These are phyloP conservation scores for Antechinus stuartii DNA, from an alignment of 2,113 vertebrate species.

Conservation along the genomic window DNA sequence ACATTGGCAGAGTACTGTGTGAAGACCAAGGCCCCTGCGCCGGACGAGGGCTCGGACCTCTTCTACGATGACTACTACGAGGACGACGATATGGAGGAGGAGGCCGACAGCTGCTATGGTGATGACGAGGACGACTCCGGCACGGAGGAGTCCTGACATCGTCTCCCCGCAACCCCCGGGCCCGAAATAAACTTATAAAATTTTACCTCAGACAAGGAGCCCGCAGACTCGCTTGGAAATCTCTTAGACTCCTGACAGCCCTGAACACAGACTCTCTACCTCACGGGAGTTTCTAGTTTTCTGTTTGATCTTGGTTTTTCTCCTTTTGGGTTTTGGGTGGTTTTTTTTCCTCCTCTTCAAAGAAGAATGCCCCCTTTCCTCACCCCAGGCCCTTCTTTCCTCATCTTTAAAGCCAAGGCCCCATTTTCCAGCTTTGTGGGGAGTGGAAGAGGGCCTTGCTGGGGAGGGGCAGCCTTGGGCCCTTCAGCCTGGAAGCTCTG, in stretches of 20 bases:
- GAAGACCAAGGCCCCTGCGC: conserved; percentile 91
- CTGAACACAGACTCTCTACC: conserved; percentile 81
- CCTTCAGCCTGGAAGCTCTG: not conserved
- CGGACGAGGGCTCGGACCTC: conserved; percentile 94
- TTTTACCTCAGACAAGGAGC: conserved; percentile 83
- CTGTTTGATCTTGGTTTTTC: conserved; percentile 7
- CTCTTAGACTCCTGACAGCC: conserved; percentile 70
- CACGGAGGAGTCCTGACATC: conserved; percentile 93
- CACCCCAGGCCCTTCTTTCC: not conserved
- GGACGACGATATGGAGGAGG: conserved; percentile 91
- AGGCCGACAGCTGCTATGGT: conserved; percentile 91
- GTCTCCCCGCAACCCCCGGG: conserved; percentile 7
- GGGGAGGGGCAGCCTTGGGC: not conserved
- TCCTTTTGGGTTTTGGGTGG: not conserved
- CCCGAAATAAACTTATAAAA: conserved; percentile 72
- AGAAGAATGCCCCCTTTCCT: conserved; percentile 53
- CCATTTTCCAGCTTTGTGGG: not conserved
- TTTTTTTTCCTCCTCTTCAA: conserved; percentile 25
- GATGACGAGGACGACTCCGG: conserved; percentile 94
- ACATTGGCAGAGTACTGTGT: conserved; percentile 97
- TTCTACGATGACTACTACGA: conserved; percentile 96
- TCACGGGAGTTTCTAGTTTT: conserved; percentile 73
- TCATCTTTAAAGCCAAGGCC: not conserved
- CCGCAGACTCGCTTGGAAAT: conserved; percentile 68
- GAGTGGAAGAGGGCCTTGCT: not conserved